These are phyloP conservation scores for Ceraclea dissimilis DNA, from an alignment of 2,888 invertebrate genomes.

Conservation along the genomic window DNA sequence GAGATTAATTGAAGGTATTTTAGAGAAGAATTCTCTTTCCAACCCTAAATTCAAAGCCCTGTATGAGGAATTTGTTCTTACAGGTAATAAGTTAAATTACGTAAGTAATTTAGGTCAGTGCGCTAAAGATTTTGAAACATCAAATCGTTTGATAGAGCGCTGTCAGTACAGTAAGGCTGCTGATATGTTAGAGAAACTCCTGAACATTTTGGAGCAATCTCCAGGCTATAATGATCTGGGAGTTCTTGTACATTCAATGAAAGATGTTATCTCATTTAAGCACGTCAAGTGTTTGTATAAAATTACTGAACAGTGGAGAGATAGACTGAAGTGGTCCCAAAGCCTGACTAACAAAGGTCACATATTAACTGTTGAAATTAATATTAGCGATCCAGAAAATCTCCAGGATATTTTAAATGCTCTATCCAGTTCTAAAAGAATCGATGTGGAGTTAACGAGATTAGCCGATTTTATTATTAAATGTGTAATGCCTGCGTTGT, in stretches of 20 bases:
- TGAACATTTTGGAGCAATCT: slow-evolving; percentile 12
- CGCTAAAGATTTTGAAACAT: slow-evolving; percentile 12
- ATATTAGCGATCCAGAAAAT: slow-evolving; percentile 33
- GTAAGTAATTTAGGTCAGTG: slow-evolving; percentile 15
- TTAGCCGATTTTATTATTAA: slow-evolving; percentile 45
- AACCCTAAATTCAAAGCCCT: slow-evolving; percentile 12
- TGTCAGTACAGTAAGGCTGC: slow-evolving; percentile 16
- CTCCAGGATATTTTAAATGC: slow-evolving; percentile 41
- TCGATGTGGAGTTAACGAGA: slow-evolving; percentile 39
- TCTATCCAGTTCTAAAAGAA: slow-evolving; percentile 36
- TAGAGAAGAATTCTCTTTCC: slow-evolving; percentile 5
- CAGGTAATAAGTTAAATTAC: slow-evolving; percentile 11
- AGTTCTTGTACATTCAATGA: slow-evolving; percentile 11
- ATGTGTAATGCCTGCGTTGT: slow-evolving; percentile 38
- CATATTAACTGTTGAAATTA: slow-evolving; percentile 17
- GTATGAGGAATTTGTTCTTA: slow-evolving; percentile 15
- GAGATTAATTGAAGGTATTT: slow-evolving; percentile 9
- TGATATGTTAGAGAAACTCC: slow-evolving; percentile 12
- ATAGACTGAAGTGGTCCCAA: slow-evolving; percentile 17
- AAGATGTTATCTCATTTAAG: slow-evolving; percentile 14
- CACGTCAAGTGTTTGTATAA: slow-evolving; percentile 19
- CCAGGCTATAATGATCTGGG: slow-evolving; percentile 3
- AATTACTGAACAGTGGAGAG: slow-evolving; percentile 21
- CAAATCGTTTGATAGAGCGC: slow-evolving; percentile 16
- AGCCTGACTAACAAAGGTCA: slow-evolving; percentile 15